Conservation (phyloP, 2,113 vertebrate genomes). For the Turnix velox region DNA sequence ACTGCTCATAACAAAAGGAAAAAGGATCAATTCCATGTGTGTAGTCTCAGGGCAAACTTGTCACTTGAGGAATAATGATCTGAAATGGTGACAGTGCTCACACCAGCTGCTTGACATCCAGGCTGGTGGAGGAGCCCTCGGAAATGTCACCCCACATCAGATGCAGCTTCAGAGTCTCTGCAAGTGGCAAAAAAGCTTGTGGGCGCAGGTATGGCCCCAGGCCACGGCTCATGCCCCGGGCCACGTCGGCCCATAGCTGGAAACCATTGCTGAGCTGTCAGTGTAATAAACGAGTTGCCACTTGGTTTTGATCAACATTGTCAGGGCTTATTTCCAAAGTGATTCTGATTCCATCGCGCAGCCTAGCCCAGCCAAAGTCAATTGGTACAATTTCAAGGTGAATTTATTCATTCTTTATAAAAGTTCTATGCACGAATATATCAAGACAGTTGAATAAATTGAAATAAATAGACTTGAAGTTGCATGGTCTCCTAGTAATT, state of each 20-base stretch:
- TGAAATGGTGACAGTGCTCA: constrained; percentile 51
- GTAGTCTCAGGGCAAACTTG: constrained; percentile 50
- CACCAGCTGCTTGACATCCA: constrained; percentile 68
- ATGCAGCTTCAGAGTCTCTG: constrained; percentile 56
- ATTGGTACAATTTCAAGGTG: constrained; percentile 83
- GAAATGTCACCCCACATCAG: constrained; percentile 69
- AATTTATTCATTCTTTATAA: constrained; percentile 83
- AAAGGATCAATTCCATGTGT: constrained; percentile 28
- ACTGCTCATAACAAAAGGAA: constrained; percentile 39
- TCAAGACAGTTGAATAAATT: constrained; percentile 83
- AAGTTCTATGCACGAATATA: constrained; percentile 73
- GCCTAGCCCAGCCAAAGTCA: constrained; percentile 76
- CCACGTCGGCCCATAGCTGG: constrained; percentile 60
- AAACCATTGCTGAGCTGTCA: constrained; percentile 74
- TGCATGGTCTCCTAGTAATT: constrained; percentile 78
- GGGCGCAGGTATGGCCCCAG: constrained; percentile 54
- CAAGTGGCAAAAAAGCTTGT: constrained; percentile 53
- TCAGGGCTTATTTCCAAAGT: constrained; percentile 77
- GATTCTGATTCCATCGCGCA: constrained; percentile 71
- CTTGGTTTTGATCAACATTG: constrained; percentile 79
- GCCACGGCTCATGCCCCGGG: constrained; percentile 71
- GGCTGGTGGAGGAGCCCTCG: constrained; percentile 71
- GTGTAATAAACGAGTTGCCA: constrained; percentile 76
- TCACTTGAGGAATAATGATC: constrained; percentile 50
- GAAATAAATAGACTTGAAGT: constrained; percentile 85